These are phyloP conservation scores for Catalaphyllia jardinei DNA, from an alignment of 64 coral and sea anemone genomes.

Conservation along the genomic window DNA sequence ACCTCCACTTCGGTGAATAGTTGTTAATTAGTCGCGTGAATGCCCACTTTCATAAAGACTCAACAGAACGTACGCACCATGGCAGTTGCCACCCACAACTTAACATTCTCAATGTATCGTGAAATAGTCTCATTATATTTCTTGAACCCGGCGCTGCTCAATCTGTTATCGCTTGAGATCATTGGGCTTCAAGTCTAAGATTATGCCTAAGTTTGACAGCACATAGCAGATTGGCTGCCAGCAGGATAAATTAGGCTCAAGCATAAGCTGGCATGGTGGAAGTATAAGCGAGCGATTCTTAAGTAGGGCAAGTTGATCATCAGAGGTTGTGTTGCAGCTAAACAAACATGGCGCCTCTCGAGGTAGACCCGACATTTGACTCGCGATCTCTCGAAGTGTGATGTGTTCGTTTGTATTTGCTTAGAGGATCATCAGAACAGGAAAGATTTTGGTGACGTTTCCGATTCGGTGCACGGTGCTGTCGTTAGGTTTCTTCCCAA, in stretches of 20 bases:
- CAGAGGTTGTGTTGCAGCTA: constrained; percentile 11
- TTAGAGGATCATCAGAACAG: constrained; percentile 59
- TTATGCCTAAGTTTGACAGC: background rate
- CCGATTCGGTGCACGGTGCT: constrained; percentile 60
- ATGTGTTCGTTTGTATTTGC: constrained; percentile 48
- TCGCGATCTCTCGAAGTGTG: constrained; percentile 11
- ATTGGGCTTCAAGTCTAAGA: background rate
- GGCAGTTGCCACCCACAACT: constrained; percentile 3
- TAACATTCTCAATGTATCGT: constrained; percentile 42
- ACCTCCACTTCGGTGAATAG: no score
- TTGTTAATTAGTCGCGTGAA: background rate
- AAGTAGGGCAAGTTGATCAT: constrained; percentile 16
- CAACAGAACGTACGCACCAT: constrained; percentile 21
- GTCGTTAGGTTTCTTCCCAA: background rate
- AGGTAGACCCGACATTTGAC: constrained; percentile 45
- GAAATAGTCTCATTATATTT: constrained; percentile 35
- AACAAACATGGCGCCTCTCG: constrained; percentile 55
- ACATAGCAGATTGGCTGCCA: constrained; percentile 33
- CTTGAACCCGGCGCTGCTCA: background rate
- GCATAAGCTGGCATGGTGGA: background rate
- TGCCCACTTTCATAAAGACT: background rate
- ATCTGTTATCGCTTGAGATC: constrained; percentile 1
- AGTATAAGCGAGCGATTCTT: constrained; percentile 18
- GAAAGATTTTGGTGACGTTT: constrained; percentile 61
- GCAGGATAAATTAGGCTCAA: constrained; percentile 61